Evolutionary conservation across 2,113 vertebrate genomes (phyloP).

Genomic region (Ochotona princeps): DNA sequence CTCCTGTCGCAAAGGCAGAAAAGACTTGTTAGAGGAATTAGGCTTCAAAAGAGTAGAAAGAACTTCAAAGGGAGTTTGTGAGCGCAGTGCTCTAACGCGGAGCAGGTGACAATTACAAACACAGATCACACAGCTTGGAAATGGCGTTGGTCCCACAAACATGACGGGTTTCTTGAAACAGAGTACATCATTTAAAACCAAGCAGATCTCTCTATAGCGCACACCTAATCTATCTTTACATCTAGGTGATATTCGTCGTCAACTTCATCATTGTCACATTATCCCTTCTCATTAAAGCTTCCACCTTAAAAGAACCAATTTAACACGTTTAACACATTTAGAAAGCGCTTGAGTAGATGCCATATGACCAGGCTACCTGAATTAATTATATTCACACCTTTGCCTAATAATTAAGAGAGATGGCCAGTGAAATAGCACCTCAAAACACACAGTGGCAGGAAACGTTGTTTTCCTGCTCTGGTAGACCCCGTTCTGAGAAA

Average conservation of each 20-base stretch:
- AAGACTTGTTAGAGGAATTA: neutral
- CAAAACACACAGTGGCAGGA: neutral
- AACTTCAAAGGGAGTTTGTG: neutral
- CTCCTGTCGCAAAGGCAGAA: neutral
- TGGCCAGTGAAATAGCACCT: neutral
- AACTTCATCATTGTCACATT: neutral
- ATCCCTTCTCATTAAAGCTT: slow-evolving; percentile 20
- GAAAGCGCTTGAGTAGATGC: neutral
- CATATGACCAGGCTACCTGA: neutral
- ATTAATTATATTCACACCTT: neutral
- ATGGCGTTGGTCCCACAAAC: neutral
- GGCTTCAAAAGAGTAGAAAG: neutral
- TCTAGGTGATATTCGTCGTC: neutral
- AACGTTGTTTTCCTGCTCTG: neutral
- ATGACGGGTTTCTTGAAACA: neutral
- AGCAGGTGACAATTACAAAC: neutral
- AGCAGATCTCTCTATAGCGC: neutral
- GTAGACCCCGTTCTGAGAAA: neutral
- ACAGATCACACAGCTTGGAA: neutral
- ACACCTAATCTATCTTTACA: neutral
- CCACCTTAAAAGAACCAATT: neutral
- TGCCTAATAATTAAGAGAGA: neutral
- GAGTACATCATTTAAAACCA: neutral
- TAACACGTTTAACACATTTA: neutral
- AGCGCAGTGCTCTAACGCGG: neutral